Base-by-base conservation (phyloP, 2,888 invertebrate genomes). In the Ptychoptera contaminata region DNA sequence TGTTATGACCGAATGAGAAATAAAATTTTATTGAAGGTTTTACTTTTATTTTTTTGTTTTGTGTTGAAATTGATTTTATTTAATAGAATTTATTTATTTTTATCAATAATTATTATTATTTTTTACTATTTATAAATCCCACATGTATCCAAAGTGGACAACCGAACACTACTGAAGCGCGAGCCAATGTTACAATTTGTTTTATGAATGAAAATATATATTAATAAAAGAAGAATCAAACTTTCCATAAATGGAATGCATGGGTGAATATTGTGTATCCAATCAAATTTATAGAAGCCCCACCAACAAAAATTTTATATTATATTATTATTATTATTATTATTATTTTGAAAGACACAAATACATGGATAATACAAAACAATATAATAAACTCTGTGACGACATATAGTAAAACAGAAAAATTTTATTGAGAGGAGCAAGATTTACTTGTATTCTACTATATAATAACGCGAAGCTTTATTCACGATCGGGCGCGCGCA, bases 131-230 rank as follows among this genome's bases (percentile, higher is more conserved):
- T 11, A 32, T 7, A 32, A 32, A 32, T n/a, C 34, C 34, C 41
- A 32, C 41, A 41, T 34, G 34, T 41, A 32, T 41, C 34, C 23
- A 35, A 34, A 32, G 41, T 41, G 41, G 34, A 41, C 15, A 63
- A 63, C 59, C 62, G 64, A 64, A 64, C 58, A 62, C 60, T 63
- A 65, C 66, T 65, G 65, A 65, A 60, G 58, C 65, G 60, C 62
- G 62, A 65, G 61, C 60, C 60, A 59, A 58, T 61, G 59, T 57
- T 60, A 60, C 64, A 59, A 60, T 60, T 60, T 58, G 60, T 62
- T 66, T 66, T 66, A 66, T 66, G 66, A 66, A 66, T 66, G 66
- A 66, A 66, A 61, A 57, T n/a, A n/a, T n/a, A 56, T 57, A 56
- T 59, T 55, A n/a, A 55, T 51, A 42, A 43, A 47, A 44, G 46